Conservation (phyloP, 1,140 invertebrate genomes). For the Globodera rostochiensis region DNA sequence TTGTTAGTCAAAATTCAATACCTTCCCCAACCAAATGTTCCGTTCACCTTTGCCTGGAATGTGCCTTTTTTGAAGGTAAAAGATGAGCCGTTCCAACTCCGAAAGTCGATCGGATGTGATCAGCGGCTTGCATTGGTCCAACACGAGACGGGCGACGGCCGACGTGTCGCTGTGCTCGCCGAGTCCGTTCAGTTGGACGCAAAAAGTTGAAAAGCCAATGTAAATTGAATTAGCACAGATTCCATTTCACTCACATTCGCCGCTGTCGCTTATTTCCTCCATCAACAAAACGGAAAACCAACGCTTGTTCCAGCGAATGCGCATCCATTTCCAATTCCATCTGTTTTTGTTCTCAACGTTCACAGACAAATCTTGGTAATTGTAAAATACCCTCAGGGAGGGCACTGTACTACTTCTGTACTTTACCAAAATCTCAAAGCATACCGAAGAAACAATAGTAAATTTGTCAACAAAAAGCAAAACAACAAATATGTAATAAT, state of each 20-base stretch:
- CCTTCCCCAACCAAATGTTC: background rate
- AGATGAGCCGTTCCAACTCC: conserved; percentile 87
- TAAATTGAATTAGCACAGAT: conserved; percentile 12
- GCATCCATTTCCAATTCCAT: conserved; percentile 79
- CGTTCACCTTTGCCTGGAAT: conserved; percentile 9
- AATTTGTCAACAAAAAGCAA: too few relatives aligned
- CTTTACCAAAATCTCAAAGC: too few relatives aligned
- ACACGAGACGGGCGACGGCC: conserved; percentile 80
- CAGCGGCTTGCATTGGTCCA: conserved; percentile 80
- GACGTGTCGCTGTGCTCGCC: conserved; percentile 79
- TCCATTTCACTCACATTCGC: conserved; percentile 67
- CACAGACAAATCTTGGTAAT: too few relatives aligned
- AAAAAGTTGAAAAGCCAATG: conserved; percentile 49
- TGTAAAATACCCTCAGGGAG: too few relatives aligned
- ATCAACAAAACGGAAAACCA: conserved; percentile 82
- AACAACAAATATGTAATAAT: too few relatives aligned
- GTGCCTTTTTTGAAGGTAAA: conserved; percentile 81
- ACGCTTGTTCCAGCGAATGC: conserved; percentile 83
- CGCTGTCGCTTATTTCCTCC: conserved; percentile 49
- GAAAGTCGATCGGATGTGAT: conserved; percentile 81
- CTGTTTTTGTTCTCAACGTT: background rate
- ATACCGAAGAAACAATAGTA: too few relatives aligned
- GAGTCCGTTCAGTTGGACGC: conserved; percentile 81
- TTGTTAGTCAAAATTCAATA: background rate
- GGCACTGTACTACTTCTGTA: too few relatives aligned